phyloP scores from a whole-genome alignment of 2,113 vertebrate species.

The Herpailurus yagouaroundi region DNA sequence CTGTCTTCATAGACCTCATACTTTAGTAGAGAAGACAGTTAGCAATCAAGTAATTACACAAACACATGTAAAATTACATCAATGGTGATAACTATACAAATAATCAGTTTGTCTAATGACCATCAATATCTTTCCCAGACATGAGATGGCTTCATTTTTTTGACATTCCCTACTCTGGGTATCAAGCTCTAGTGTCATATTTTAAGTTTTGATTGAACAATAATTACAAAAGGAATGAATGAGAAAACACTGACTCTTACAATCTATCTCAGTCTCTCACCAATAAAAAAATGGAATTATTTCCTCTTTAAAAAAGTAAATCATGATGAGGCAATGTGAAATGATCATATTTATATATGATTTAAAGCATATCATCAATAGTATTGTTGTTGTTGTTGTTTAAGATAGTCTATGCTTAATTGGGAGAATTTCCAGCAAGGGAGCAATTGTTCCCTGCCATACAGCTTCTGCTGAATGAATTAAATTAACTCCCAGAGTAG shows the following conservation, averaged over 20 bases:
- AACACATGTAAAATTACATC: background rate
- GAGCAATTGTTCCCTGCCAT: background rate
- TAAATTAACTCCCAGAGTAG: background rate
- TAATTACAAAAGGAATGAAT: background rate
- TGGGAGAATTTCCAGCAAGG: background rate
- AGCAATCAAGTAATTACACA: background rate
- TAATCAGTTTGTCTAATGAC: background rate
- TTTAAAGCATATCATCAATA: background rate
- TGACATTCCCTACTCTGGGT: background rate
- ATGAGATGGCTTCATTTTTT: background rate
- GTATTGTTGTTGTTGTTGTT: background rate
- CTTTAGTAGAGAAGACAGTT: background rate
- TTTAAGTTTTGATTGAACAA: constrained; percentile 33
- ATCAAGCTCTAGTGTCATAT: background rate
- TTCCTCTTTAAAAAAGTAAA: background rate
- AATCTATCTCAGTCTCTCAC: background rate
- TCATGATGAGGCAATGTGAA: background rate
- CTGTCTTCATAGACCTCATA: background rate
- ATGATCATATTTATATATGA: background rate
- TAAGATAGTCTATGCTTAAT: background rate
- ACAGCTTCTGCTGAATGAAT: background rate
- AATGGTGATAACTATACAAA: background rate
- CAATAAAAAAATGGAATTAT: background rate
- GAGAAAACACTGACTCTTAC: background rate
- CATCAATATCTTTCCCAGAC: background rate